phyloP scores from a whole-genome alignment of 2,888 invertebrate species.

The Philonicus albiceps region DNA sequence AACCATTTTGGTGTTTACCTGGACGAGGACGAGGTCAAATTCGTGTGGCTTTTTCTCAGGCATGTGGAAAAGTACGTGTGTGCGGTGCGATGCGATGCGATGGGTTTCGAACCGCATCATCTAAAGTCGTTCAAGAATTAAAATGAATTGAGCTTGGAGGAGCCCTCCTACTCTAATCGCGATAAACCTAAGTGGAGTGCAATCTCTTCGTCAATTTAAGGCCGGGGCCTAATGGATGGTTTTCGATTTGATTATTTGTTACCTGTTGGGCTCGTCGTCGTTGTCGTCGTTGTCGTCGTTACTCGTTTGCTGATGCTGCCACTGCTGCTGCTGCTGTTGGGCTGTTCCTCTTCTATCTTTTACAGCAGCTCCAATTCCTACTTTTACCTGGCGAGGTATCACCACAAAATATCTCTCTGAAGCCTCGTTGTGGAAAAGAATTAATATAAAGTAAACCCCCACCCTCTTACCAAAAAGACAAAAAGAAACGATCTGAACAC shows the following conservation, averaged over 20 bases:
- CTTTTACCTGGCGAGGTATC: neutral
- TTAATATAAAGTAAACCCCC: neutral
- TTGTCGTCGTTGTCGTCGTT: neutral
- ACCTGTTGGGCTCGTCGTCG: neutral
- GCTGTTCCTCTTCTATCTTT: neutral
- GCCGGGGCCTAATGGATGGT: conserved; percentile 25
- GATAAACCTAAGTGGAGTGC: conserved; percentile 36
- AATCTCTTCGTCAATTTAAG: conserved; percentile 6
- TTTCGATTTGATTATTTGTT: conserved; percentile 20
- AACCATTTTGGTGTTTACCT: neutral
- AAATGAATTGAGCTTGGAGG: neutral
- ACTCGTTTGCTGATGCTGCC: neutral
- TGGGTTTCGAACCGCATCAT: neutral
- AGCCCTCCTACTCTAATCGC: neutral
- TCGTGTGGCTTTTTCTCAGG: neutral
- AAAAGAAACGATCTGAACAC: neutral
- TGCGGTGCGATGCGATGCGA: too few species aligned
- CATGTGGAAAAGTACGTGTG: too few species aligned
- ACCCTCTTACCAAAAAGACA: neutral
- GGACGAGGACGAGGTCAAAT: neutral
- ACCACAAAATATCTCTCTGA: neutral
- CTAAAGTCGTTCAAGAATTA: neutral
- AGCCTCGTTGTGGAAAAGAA: neutral
- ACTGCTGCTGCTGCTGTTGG: neutral
- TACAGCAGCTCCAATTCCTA: neutral